phyloP scores from a whole-genome alignment of 2,113 vertebrate species.

The Tyto alba region DNA sequence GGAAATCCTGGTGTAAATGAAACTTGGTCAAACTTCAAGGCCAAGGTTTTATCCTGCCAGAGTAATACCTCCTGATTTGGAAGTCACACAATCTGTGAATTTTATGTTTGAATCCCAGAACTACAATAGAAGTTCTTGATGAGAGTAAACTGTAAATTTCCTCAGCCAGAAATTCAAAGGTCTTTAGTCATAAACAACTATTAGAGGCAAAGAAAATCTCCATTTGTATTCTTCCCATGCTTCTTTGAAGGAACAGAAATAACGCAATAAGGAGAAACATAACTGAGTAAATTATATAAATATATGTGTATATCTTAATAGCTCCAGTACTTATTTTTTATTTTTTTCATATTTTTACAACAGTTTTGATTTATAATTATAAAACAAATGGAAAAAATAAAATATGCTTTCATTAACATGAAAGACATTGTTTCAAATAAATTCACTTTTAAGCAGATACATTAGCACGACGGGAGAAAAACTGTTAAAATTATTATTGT shows the following conservation, averaged over 20 bases:
- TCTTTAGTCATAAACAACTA: background rate
- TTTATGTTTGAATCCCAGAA: background rate
- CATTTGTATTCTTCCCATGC: background rate
- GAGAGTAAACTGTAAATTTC: background rate
- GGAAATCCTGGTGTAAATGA: background rate
- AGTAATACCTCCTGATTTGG: background rate
- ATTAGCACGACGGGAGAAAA: background rate
- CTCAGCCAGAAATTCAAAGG: background rate
- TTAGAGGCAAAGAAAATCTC: background rate
- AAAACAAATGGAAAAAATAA: background rate
- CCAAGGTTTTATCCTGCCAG: background rate
- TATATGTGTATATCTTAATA: background rate
- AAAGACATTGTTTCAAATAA: background rate
- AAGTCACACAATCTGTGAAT: background rate
- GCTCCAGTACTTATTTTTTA: background rate
- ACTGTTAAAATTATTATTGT: background rate
- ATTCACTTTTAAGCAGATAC: background rate
- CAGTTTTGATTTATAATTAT: background rate
- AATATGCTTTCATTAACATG: background rate
- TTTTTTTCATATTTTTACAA: background rate
- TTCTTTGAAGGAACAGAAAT: background rate
- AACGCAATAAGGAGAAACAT: background rate
- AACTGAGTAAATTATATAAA: background rate
- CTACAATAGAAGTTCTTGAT: background rate
- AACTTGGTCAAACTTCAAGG: background rate